A percentile compares a stretch with the other conserved stretches of the same genome.
phyloP scores from a whole-genome alignment of 2,888 invertebrate species.

The Lagria hirta region DNA sequence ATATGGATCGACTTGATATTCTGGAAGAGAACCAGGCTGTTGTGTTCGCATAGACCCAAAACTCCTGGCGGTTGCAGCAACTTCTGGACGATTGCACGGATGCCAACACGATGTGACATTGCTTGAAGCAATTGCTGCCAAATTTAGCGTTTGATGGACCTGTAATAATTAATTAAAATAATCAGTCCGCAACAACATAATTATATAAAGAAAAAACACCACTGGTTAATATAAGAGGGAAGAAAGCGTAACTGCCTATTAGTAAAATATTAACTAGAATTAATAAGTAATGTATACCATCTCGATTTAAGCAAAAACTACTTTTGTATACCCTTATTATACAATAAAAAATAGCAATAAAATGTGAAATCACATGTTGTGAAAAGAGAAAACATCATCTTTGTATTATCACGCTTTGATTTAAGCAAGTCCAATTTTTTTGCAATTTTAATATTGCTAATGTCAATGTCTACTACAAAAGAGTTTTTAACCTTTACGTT shows the following conservation, averaged over 20 bases:
- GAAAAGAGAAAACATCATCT: too few species aligned
- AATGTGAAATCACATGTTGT: too few species aligned
- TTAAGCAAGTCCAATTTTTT: too few species aligned
- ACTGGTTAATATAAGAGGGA: constrained; percentile 19
- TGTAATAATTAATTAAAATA: constrained; percentile 21
- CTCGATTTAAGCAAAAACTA: too few species aligned
- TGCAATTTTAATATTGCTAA: too few species aligned
- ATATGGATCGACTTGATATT: constrained; percentile 84
- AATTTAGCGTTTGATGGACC: constrained; percentile 27
- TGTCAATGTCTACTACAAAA: too few species aligned
- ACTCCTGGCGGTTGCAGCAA: constrained; percentile 54
- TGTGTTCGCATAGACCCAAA: constrained; percentile 75
- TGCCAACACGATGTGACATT: constrained; percentile 48
- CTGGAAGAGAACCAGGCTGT: constrained; percentile 77
- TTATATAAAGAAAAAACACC: constrained; percentile 11
- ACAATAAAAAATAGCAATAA: too few species aligned
- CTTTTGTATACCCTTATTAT: too few species aligned
- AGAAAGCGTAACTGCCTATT: constrained; percentile 25
- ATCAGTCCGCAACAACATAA: neutral
- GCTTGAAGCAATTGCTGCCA: constrained; percentile 27
- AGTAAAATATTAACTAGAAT: too few species aligned
- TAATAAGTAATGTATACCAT: too few species aligned
- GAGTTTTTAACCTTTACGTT: too few species aligned
- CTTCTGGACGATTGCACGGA: constrained; percentile 49
- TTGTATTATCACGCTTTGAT: too few species aligned